Conservation (phyloP, 92 coral and sea anemone genomes). For the Epizoanthus ramosus region DNA sequence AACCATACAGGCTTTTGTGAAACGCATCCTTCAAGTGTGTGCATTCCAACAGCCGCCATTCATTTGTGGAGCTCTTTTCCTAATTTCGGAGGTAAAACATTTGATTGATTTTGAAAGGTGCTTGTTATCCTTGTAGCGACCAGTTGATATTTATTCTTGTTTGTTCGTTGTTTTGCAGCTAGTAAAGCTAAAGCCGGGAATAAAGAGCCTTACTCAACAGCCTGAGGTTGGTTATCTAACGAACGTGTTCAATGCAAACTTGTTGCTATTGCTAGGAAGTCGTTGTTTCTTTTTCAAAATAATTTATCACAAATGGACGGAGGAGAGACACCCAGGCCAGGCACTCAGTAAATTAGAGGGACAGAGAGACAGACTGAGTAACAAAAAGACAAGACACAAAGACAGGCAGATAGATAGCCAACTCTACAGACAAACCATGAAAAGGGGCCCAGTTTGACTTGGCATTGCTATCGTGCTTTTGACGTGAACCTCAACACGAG, state of each 20-base stretch:
- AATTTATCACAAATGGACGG: too few species aligned
- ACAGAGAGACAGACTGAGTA: too few species aligned
- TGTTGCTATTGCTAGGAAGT: too few species aligned
- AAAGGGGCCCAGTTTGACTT: too few species aligned
- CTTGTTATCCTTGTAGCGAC: background rate
- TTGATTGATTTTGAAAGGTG: background rate
- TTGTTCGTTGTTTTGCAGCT: slow-evolving; percentile 55
- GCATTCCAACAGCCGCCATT: slow-evolving; percentile 85
- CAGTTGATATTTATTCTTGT: background rate
- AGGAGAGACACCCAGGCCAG: too few species aligned
- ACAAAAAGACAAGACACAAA: too few species aligned
- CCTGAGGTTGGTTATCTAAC: slow-evolving; percentile 71
- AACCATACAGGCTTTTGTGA: slow-evolving; percentile 79
- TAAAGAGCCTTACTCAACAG: slow-evolving; percentile 82
- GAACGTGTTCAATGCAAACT: slow-evolving; percentile 1
- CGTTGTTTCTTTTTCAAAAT: too few species aligned
- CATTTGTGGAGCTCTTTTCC: slow-evolving; percentile 81
- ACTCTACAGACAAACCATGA: too few species aligned
- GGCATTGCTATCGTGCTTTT: too few species aligned
- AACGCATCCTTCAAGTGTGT: slow-evolving; percentile 92
- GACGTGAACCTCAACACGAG: too few species aligned
- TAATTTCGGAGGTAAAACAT: slow-evolving; percentile 81
- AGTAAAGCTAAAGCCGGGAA: slow-evolving; percentile 78
- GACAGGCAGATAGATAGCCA: too few species aligned
- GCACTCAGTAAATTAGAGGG: too few species aligned